Base-by-base conservation (phyloP, 2,797 vertebrate genomes). In the Syncerus caffer region DNA sequence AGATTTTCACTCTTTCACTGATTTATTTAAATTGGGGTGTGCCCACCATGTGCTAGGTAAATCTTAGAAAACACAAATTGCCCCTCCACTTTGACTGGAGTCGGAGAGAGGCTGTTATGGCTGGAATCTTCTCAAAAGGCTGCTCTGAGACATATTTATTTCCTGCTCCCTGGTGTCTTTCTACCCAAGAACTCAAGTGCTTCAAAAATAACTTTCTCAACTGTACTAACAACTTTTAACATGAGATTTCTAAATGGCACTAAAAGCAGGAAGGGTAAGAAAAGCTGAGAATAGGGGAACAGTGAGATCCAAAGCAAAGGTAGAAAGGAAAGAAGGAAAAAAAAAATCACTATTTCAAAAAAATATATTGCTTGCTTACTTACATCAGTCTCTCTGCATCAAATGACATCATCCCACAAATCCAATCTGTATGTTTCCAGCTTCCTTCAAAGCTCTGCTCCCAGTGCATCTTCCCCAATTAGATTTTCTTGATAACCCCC, bases 161-260 rank as follows among this genome's bases (percentile, higher is more conserved):
- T 93, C 90, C 91, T 60, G n/a, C 4, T 96, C 87, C 60, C 80
- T 31, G n/a, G 17, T 47, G 58, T 85, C 85, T 92, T 93, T 62
- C 85, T 29, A 71, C n/a, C 60, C 1, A 16, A 47, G 25, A 87
- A 42, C 62, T 89, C 16, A 80, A 53, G 79, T 17, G 29, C 82
- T 55, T 71, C 9, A 23, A 78, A 96, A 96, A 92, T 47, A 53
- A 93, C 90, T 88, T 90, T 90, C 94, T 92, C 42, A 15, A 84
- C 58, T 85, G 15, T 17, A 51, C 47, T 60, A 84, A 85, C 82
- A 78, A 84, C 31, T 64, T 89, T 74, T 25, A 74, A n/a, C 85
- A 76, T 27, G 57, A 85, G 76, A 92, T 85, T 90, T 89, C 91
- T 78, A 87, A 86, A 79, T 2, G 38, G 89, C 83, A 78, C 82